Percentiles rank a stretch among this genome's conserved stretches.
Evolutionary conservation across 2,888 invertebrate genomes (phyloP).

Genomic region (Leptopilina syphax): DNA sequence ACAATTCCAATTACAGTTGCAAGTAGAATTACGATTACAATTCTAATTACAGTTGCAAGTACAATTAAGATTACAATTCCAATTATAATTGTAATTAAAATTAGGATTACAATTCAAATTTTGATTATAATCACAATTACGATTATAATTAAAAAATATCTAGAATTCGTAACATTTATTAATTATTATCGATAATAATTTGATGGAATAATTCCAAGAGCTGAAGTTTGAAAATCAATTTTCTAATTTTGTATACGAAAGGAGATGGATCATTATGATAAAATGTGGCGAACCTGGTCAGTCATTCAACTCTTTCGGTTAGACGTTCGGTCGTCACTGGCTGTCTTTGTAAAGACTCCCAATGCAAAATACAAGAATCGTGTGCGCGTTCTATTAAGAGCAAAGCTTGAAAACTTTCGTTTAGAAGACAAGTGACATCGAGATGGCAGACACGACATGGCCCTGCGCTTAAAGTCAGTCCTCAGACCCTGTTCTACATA

Average conservation of each 20-base stretch:
- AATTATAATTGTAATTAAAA: no score
- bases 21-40: no score
- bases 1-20: no score
- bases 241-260: conserved; percentile 5
- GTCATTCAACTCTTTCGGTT: conserved; percentile 51
- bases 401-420: conserved; percentile 60
- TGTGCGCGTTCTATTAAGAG: conserved; percentile 67
- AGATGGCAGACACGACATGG: conserved; percentile 70
- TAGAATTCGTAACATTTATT: no score
- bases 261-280: background rate
- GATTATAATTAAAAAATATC: no score
- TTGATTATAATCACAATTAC: no score
- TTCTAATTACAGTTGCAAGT: no score
- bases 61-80: no score
- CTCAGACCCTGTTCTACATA: conserved; percentile 19
- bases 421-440: conserved; percentile 64
- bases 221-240: no score
- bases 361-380: conserved; percentile 56
- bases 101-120: no score
- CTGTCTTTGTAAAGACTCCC: conserved; percentile 53
- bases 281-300: conserved; percentile 59
- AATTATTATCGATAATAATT: no score
- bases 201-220: no score
- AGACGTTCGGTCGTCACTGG: conserved; percentile 54
- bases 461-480: conserved; percentile 63